A percentile compares a stretch with the other conserved stretches of the same genome.
Evolutionary conservation across 2,888 invertebrate genomes (phyloP).

Genomic region (Muscina levida): DNA sequence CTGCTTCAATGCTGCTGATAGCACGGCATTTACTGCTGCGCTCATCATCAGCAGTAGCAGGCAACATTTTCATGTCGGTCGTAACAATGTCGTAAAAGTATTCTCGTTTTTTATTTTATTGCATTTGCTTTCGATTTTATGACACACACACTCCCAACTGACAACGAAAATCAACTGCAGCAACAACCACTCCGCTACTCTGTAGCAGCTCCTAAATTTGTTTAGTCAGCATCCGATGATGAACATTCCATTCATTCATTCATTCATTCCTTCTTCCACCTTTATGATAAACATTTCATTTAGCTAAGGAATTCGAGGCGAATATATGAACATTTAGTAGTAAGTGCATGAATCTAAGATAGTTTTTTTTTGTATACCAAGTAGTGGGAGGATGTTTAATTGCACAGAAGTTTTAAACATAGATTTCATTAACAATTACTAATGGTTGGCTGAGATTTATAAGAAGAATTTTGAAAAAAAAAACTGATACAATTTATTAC

Average conservation of each 20-base stretch:
- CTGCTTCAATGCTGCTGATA: constrained; percentile 19
- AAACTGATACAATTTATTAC: too few relatives aligned
- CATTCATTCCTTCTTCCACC: constrained; percentile 56
- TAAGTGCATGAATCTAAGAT: too few relatives aligned
- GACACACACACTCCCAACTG: constrained; percentile 55
- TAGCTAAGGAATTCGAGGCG: background rate
- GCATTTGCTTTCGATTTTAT: constrained; percentile 65
- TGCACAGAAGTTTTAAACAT: too few relatives aligned
- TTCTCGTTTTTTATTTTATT: constrained; percentile 69
- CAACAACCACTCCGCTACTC: too few relatives aligned
- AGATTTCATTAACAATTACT: too few relatives aligned
- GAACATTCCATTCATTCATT: constrained; percentile 20
- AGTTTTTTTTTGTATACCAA: too few relatives aligned
- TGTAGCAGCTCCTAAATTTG: constrained; percentile 43
- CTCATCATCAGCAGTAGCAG: constrained; percentile 53
- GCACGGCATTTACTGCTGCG: constrained; percentile 29
- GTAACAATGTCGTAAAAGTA: constrained; percentile 68
- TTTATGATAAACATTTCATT: constrained; percentile 56
- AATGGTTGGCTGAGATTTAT: too few relatives aligned
- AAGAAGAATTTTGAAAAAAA: too few relatives aligned
- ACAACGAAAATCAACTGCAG: background rate
- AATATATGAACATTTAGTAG: background rate
- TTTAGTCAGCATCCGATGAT: constrained; percentile 62
- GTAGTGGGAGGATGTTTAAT: too few relatives aligned
- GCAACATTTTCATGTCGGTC: constrained; percentile 59